Base-by-base conservation (phyloP, 2,888 invertebrate genomes). In the Homarus gammarus region DNA sequence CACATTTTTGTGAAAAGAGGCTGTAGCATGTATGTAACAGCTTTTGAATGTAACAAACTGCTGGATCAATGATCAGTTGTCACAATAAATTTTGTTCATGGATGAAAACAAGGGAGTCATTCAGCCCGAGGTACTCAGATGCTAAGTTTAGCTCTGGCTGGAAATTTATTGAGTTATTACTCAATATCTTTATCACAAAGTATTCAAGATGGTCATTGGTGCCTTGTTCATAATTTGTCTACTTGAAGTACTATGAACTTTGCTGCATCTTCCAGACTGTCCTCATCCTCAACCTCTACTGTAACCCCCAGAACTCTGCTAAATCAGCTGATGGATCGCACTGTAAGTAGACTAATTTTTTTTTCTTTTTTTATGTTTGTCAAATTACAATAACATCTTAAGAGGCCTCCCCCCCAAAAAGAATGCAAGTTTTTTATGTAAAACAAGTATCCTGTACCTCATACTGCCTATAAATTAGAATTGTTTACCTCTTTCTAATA, bases 241-340 rank as follows among this genome's bases (percentile, higher is more conserved):
- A 8, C n/a, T 75, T 49, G 49, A 31, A 78, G 56, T 56, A 44
- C 79, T 22, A 12, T 68, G 82, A 70, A 22, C n/a, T 40, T 75
- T 51, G 31, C 64, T 56, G 70, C 44, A 85, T 92, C 91, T 94
- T 95, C 33, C 97, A 99, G 96, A 99, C 99, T 79, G 98, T 99
- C 90, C 95, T 99, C 86, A 95, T 99, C 84, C 99, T 99, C 95
- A 99, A 99, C 95, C 95, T 99, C 90, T 99, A 99, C 95, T 98
- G 99, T 84, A 99, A 99, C 94, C 99, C 99, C 86, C 99, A 99
- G 94, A 99, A 99, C 94, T 98, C 98, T 1, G 98, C 99, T 0
- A 98, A 99, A 94, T 98, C 99, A 92, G 99, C 99, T 49, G 99
- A 99, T 95, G 98, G 99, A 73, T 98, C 98, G 93, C 98, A 98